phyloP scores from a whole-genome alignment of 2,888 invertebrate genomes.

The Hedychridium roseum region DNA sequence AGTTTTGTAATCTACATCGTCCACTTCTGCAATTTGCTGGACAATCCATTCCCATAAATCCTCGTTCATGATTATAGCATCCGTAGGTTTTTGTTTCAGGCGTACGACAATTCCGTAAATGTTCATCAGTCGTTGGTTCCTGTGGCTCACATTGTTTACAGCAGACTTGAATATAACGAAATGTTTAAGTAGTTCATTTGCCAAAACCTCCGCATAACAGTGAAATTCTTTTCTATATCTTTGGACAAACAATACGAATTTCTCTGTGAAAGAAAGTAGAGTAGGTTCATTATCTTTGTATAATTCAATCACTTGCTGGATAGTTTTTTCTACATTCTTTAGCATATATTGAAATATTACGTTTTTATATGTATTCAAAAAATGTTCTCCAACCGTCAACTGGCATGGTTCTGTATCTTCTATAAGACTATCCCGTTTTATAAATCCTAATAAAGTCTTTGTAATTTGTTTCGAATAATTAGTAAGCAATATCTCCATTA shows the following conservation, averaged over 20 bases:
- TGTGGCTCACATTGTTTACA: conserved; percentile 33
- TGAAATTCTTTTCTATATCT: conserved; percentile 33
- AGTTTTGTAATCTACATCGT: conserved; percentile 42
- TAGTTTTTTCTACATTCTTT: conserved; percentile 34
- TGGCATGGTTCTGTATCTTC: conserved; percentile 21
- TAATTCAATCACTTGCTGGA: conserved; percentile 37
- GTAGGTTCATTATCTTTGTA: conserved; percentile 38
- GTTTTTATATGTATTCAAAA: conserved; percentile 50
- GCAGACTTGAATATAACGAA: conserved; percentile 34
- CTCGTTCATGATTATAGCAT: conserved; percentile 21
- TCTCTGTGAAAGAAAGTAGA: conserved; percentile 49
- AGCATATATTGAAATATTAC: conserved; percentile 49
- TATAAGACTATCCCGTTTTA: conserved; percentile 17
- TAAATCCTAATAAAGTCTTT: conserved; percentile 28
- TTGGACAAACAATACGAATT: conserved; percentile 45
- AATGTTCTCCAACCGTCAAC: conserved; percentile 57
- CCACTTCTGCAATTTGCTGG: conserved; percentile 28
- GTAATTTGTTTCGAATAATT: conserved; percentile 27
- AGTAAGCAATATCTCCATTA: conserved; percentile 43
- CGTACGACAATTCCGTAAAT: conserved; percentile 47
- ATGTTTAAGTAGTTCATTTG: conserved; percentile 38
- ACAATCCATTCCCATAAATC: conserved; percentile 51
- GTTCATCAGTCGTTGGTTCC: conserved; percentile 44
- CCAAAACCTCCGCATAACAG: conserved; percentile 24
- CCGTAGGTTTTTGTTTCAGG: conserved; percentile 38